Conservation (phyloP, 2,888 invertebrate genomes). For the Agonum fuliginosum region DNA sequence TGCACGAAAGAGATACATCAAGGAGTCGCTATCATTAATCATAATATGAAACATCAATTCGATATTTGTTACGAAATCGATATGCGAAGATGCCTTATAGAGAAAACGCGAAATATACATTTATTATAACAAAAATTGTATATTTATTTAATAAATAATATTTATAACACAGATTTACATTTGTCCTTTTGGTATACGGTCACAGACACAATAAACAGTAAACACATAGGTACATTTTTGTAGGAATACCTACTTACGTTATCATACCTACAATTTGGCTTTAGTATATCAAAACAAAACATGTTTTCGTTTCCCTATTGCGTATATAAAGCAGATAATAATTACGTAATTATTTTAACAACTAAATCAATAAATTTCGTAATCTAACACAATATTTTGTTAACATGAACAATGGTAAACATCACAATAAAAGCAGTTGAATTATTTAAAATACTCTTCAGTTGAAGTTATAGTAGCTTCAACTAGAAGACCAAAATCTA, state of each 20-base stretch:
- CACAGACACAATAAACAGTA: constrained; percentile 9
- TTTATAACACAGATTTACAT: constrained; percentile 32
- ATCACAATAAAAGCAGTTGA: background rate
- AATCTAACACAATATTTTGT: background rate
- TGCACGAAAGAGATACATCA: constrained; percentile 67
- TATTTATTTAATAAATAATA: constrained; percentile 42
- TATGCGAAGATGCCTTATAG: constrained; percentile 19
- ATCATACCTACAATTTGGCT: background rate
- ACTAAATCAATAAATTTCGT: background rate
- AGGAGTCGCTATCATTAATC: constrained; percentile 25
- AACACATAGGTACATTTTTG: background rate
- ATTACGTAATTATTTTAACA: background rate
- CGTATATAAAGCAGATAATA: background rate
- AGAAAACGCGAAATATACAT: constrained; percentile 29
- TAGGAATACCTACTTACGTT: background rate
- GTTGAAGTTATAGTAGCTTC: constrained; percentile 85
- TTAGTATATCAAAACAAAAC: too few relatives aligned
- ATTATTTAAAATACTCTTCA: constrained; percentile 72
- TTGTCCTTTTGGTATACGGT: background rate
- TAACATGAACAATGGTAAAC: constrained; percentile 4
- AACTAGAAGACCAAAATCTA: constrained; percentile 89
- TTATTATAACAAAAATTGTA: constrained; percentile 38
- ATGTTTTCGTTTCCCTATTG: background rate
- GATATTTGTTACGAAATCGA: constrained; percentile 1
- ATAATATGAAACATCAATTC: background rate